These are phyloP conservation scores for Sarcophaga carnaria DNA, from an alignment of 2,888 invertebrate species.

Conservation along the genomic window DNA sequence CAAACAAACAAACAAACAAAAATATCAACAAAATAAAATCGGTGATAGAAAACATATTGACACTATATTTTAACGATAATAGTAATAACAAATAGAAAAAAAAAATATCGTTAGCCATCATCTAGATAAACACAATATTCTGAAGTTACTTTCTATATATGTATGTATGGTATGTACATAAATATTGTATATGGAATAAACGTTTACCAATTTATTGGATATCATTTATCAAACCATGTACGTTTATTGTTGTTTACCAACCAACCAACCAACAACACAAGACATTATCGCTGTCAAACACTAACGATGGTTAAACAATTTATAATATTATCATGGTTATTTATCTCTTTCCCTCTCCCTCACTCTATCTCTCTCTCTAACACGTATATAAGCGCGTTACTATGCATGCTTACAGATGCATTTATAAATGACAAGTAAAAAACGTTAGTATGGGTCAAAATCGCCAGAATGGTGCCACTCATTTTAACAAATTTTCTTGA, in stretches of 20 bases:
- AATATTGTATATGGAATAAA: no score
- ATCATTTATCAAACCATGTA: slow-evolving; percentile 76
- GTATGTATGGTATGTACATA: neutral
- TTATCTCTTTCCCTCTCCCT: no score
- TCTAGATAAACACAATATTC: slow-evolving; percentile 5
- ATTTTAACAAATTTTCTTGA: no score
- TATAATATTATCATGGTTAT: slow-evolving; percentile 30
- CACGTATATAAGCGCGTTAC: neutral
- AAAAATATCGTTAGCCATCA: neutral
- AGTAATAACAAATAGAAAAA: neutral
- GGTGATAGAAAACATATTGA: slow-evolving; percentile 71
- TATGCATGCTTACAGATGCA: neutral
- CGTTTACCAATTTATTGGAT: slow-evolving; percentile 26
- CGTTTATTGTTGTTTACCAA: slow-evolving; percentile 35
- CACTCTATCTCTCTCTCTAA: no score
- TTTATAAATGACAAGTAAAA: neutral
- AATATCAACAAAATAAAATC: neutral
- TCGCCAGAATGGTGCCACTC: no score
- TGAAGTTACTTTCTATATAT: slow-evolving; percentile 11
- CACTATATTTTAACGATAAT: slow-evolving; percentile 68
- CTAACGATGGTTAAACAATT: slow-evolving; percentile 39
- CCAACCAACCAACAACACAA: slow-evolving; percentile 14
- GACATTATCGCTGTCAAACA: slow-evolving; percentile 45
- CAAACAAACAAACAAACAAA: slow-evolving; percentile 3
- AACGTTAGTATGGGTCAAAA: no score